Base-by-base conservation (phyloP, 2,888 invertebrate genomes). In the Byasa hedistus region DNA sequence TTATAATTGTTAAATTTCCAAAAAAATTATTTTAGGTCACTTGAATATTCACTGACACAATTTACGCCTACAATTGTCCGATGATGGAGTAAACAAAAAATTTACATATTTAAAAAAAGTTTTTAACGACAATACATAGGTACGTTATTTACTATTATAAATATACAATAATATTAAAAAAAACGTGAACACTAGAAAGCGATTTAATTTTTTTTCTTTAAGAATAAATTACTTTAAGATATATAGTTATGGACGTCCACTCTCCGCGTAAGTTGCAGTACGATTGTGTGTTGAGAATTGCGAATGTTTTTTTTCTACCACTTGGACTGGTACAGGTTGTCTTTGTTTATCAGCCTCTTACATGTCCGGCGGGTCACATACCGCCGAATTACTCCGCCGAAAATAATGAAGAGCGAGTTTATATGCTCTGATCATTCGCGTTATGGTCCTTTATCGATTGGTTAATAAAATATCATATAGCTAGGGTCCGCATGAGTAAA, bases 341-440 rank as follows among this genome's bases (percentile, higher is more conserved):
- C 17, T 36, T 21, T 62, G 44, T 44, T 58, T 58, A 62, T 62
- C 21, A 54, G 23, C 55, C 55, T 62, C 55, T 10, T 5, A 27
- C 32, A 56, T 39, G 24, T 52, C 52, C 52, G 23, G n/a, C 39
- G 62, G 24, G 56, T 7, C n/a, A 62, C n/a, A 27, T 56, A 44
- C 56, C 22, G 55, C 56, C 21, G 55, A 62, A 61, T 61, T 61
- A 61, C 52, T 27, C 12, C 24, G 61, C 17, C 61, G 52, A 61
- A 61, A 54, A 61, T 52, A n/a, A 52, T 60, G 27, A 51, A 19
- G 21, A 27, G 24, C 21, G 4, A 21, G 32, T 60, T 24, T 24
- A 27, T 51, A 51, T 60, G 24, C 51, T 48, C 24, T 51, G 51
- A 32, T 32, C 21, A 52, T 19, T 61, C 32, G 15, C 2, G 32